Base-by-base conservation (phyloP, 2,113 vertebrate genomes). In the Coryphaenoides rupestris region DNA sequence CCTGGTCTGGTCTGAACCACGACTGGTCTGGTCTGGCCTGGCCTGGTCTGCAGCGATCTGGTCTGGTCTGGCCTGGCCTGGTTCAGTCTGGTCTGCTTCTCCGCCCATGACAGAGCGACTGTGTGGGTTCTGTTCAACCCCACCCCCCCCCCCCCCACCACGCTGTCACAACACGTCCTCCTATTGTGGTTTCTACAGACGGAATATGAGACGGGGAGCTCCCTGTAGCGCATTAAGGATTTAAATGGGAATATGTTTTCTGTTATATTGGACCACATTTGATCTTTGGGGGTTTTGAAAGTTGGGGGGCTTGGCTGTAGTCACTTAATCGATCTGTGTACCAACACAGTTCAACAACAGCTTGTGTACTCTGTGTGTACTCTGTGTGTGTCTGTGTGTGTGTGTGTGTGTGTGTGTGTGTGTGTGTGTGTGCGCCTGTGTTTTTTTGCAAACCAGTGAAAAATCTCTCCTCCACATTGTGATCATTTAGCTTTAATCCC, bases 141-240 rank as follows among this genome's bases (percentile, higher is more conserved):
- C 76, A 6, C 28, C 28, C 71, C 75, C 82, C 69, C 71, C 75
- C 82, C 69, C n/a, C n/a, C 71, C 76, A 6, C 28, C 28, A 69
- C 75, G 80, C 69, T 80, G 81, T 84, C 79, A 76, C 56, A 80
- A 77, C 69, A 79, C 68, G 73, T 85, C 84, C 75, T 76, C 64
- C 49, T 26, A 45, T 50, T 77, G 76, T 76, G 76, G 55, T 55
- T 7, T 50, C 47, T 50, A 3, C 15, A 47, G 7, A 14, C 55
- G 56, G 68, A 72, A 63, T 67, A 63, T 70, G 75, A 77, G 72
- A 81, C 76, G 75, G 73, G 66, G 57, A 57, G 50, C 62, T 63
- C 73, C 71, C 78, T 40, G 33, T 40, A 64, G 55, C 19, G 64
- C 60, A 55, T 15, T 52, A 49, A 63, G n/a, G 63, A 12, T 40